phyloP scores from a whole-genome alignment of 1,140 invertebrate genomes.

The Anagrus nilaparvatae region DNA sequence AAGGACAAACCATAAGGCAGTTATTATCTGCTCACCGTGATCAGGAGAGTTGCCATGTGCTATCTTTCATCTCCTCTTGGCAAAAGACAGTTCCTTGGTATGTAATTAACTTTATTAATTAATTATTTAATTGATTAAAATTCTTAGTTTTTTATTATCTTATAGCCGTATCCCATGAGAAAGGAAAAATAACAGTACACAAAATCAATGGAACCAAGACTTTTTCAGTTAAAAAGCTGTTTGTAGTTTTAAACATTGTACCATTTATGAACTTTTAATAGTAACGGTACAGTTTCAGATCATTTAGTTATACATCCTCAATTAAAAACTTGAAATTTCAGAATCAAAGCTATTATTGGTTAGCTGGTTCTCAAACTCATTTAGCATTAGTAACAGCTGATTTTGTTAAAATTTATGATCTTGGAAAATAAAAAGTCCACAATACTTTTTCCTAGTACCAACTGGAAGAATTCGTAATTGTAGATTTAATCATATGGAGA shows the following conservation, averaged over 20 bases:
- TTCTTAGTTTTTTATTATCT: slow-evolving; percentile 3
- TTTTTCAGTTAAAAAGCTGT: slow-evolving; percentile 91
- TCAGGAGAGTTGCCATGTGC: slow-evolving; percentile 90
- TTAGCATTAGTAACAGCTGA: slow-evolving; percentile 90
- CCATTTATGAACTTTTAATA: slow-evolving; percentile 85
- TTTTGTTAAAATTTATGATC: slow-evolving; percentile 96
- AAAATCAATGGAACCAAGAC: slow-evolving; percentile 91
- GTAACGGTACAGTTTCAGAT: slow-evolving; percentile 68
- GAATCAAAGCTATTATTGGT: slow-evolving; percentile 92
- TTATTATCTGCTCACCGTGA: slow-evolving; percentile 83
- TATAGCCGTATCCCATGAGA: slow-evolving; percentile 66
- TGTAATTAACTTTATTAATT: slow-evolving; percentile 8
- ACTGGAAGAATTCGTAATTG: slow-evolving; percentile 91
- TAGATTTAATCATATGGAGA: slow-evolving; percentile 75
- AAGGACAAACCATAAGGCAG: slow-evolving; percentile 90
- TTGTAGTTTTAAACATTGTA: slow-evolving; percentile 91
- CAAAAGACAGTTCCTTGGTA: slow-evolving; percentile 72
- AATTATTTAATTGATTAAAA: slow-evolving; percentile 27
- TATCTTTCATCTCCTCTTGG: slow-evolving; percentile 84
- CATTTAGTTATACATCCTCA: slow-evolving; percentile 87
- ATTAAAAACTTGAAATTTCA: slow-evolving; percentile 89
- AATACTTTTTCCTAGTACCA: slow-evolving; percentile 90
- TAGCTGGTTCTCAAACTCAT: slow-evolving; percentile 89
- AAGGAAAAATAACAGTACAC: slow-evolving; percentile 92
- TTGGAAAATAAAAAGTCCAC: slow-evolving; percentile 80